Conservation (phyloP, 2,113 vertebrate species). For the Morone saxatilis region DNA sequence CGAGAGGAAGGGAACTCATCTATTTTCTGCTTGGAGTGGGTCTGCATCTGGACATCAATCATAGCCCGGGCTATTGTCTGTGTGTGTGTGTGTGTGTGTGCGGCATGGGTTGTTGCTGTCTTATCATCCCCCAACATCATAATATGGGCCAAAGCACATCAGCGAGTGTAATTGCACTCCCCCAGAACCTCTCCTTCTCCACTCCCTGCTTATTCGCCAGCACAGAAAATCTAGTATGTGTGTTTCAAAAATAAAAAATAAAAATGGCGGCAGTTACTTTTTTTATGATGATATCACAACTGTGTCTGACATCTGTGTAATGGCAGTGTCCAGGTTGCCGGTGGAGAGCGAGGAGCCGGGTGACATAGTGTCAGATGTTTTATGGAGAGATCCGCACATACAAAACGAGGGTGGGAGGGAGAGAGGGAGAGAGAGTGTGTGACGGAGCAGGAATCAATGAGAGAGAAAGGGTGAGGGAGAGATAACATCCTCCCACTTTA, state of each 20-base stretch:
- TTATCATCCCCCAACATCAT: constrained; percentile 74
- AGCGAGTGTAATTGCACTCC: constrained; percentile 75
- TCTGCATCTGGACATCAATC: constrained; percentile 70
- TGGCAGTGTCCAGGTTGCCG: constrained; percentile 70
- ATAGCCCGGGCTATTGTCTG: constrained; percentile 55
- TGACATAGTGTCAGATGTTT: constrained; percentile 67
- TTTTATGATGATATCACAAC: constrained; percentile 79
- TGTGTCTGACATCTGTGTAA: constrained; percentile 80
- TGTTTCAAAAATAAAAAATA: not conserved
- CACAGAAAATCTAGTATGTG: not conserved
- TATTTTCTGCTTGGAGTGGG: constrained; percentile 64
- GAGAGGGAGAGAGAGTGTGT: not conserved
- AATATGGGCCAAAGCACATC: constrained; percentile 78
- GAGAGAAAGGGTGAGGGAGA: constrained; percentile 20
- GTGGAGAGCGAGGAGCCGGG: constrained; percentile 26
- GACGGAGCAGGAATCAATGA: constrained; percentile 44
- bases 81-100: constrained; percentile 29
- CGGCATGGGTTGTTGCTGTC: constrained; percentile 27
- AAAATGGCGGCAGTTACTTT: constrained; percentile 53
- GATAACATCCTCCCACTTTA: constrained; percentile 61
- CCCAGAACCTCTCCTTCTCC: constrained; percentile 42
- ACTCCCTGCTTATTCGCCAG: constrained; percentile 51
- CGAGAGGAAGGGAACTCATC: constrained; percentile 57
- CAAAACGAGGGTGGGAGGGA: constrained; percentile 5
- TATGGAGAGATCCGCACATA: constrained; percentile 54